Evolutionary conservation across 2,888 invertebrate genomes (phyloP), one percentile per base, ranked within the genome.

Genomic region (Mythimna vitellina): DNA sequence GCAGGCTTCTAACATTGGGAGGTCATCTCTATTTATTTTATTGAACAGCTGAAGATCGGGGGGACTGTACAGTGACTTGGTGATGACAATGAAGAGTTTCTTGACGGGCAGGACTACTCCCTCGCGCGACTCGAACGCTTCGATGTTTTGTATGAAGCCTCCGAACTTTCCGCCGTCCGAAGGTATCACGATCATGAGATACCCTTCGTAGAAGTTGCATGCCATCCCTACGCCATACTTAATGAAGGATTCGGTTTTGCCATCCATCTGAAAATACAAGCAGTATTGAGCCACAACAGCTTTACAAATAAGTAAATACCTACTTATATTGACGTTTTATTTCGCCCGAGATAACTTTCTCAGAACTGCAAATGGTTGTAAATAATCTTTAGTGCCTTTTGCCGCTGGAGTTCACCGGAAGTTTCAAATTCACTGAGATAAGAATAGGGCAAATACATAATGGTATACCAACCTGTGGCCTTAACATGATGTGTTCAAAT

Each of bases 211-310:
- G 91, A 96, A 97, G 54, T 96, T 97, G 71, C 97, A 96, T 0
- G 97, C 97, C 97, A 97, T 97, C 9, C 97, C 97, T 0, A 96
- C 95, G 0, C 97, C 97, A 83, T 97, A 97, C 80, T 96, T 96
- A 87, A 94, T 95, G 3, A 61, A 25, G 0, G 83, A 64, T 54
- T 53, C 63, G 1, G 80, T 25, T 10, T 79, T 79, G 12, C 42
- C 42, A 0, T 53, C 7, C 29, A 80, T 83, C 51, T 88, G 87
- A 77, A 67, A 67, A 60, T 6, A 49, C 3, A 17, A 57, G 17
- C 10, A 32, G 20, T 17, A 20, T 29, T 58, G 20, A 38, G 20
- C 17, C 7, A 10, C 9, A 12, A 51, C 12, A 29, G 32, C 22
- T 22, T 42, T 42, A 42, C 12, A 12, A 42, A 12, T 42, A 12